Base-by-base conservation (phyloP, 1,140 invertebrate genomes). In the Diprion similis region DNA sequence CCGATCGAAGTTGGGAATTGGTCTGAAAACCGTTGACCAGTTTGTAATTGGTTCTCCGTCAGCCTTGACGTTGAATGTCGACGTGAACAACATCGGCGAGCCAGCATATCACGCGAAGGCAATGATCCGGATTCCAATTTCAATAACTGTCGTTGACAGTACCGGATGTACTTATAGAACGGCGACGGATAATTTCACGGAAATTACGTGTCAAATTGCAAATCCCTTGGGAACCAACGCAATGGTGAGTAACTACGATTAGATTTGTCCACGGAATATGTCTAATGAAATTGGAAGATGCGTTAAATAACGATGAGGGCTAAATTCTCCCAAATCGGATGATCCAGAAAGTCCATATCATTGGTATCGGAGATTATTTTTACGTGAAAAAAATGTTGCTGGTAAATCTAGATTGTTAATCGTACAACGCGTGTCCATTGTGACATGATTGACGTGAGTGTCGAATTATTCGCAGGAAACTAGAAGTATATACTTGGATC, bases 31-130 rank as follows among this genome's bases (percentile, higher is more conserved):
- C 17, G 71, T 70, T 19, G 77, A 84, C 73, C 77, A 71, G 19
- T 89, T 84, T 47, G 72, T 85, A 8, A 74, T 89, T 1, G 88
- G 87, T 7, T 86, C 84, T 4, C 74, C 73, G 17, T 72, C 80
- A 4, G 78, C 73, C 8, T 18, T 85, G 6, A 73, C 75, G 15
- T 24, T 89, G 18, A 76, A 76, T 17, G 76, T 87, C 37, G 73
- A 73, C 13, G 75, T 85, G 68, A 18, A 24, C 0, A 89, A 89
- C 75, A 71, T 46, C 8, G 84, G 79, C 8, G 87, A 89, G 73
- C 80, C 82, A 7, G 87, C 87, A 8, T 88, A 87, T 76, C 76
- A 84, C 66, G 79, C 84, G 7, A 74, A 79, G 73, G 71, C 83
- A 46, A 67, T 68, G 15, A 65, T 89, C 13, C 72, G 68, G 18